Base-by-base conservation (phyloP, 2,113 vertebrate genomes). In the Chelonoidis abingdonii region DNA sequence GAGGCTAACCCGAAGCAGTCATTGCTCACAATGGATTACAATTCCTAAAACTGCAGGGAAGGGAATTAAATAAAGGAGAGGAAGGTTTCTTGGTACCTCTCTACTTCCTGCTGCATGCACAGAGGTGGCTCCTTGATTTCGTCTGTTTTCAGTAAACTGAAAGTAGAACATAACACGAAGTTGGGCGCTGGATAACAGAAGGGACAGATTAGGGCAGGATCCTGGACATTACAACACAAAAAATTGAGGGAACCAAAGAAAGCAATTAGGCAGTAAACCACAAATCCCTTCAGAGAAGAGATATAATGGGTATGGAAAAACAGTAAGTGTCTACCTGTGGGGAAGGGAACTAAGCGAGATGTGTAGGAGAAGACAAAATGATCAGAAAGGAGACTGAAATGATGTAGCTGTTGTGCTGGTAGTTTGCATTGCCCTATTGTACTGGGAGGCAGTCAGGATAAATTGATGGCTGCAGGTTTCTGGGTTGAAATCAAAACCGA, bases 171-270 rank as follows among this genome's bases (percentile, higher is more conserved):
- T 53, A 59, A 80, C 91, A 62, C 31, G 47, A 91, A 54, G 31
- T 35, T 54, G 49, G 38, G 2, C 5, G 27, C 41, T 4, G 25
- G 25, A 25, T 27, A 29, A 16, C 75, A 13, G 14, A 78, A 47
- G 22, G 12, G 75, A 47, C 75, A 47, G 25, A 78, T 9, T 54
- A 9, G n/a, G 10, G 6, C 5, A 5, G 29, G 10, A 76, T 38
- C 22, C 5, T 4, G 38, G 44, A 0, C 0, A 76, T 86, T 92
- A n/a, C 52, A 3, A 0, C 22, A 59, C 6, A 25, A 47, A 8
- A 24, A 8, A 65, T 13, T 54, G 53, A 92, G 78, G 89, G 24
- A 50, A 1, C 14, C 0, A 0, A 62, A 83, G 8, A 19, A 10
- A 84, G 78, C 65, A 22, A 13, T 35, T 25, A 10, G 2, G 19